These are phyloP conservation scores for Leucophora obtusa DNA, from an alignment of 2,888 invertebrate species.

Conservation along the genomic window DNA sequence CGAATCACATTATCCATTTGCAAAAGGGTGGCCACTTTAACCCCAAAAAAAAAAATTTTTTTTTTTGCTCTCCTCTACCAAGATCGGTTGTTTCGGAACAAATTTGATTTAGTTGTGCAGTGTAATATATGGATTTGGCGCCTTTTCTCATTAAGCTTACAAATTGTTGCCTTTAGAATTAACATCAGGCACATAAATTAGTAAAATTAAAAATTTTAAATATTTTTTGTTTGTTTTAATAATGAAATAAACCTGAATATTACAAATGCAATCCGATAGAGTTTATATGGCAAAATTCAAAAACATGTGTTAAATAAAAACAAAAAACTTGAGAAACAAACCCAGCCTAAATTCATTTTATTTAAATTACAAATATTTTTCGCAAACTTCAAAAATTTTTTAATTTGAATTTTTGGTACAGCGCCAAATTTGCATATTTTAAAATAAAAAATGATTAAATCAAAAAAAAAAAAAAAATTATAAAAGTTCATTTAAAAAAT, in stretches of 20 bases:
- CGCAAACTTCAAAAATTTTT: background rate
- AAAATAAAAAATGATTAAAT: background rate
- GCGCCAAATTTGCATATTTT: background rate
- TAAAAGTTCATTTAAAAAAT: too few species aligned
- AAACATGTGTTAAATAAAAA: conserved; percentile 23
- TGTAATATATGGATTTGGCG: too few species aligned
- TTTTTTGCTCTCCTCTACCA: too few species aligned
- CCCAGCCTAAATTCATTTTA: conserved; percentile 52
- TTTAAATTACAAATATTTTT: background rate
- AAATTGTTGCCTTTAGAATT: too few species aligned
- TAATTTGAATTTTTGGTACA: background rate
- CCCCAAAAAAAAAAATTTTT: too few species aligned
- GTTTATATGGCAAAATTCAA: background rate
- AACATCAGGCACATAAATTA: background rate
- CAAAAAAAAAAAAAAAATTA: background rate
- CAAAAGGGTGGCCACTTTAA: too few species aligned
- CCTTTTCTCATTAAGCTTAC: too few species aligned
- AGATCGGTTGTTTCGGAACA: too few species aligned
- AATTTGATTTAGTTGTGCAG: too few species aligned
- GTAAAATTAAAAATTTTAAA: background rate
- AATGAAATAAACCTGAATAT: background rate
- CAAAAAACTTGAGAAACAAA: conserved; percentile 74
- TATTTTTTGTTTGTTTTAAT: background rate
- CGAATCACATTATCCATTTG: too few species aligned
- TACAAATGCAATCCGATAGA: background rate